These are phyloP conservation scores for Lipotes vexillifer DNA, from an alignment of 2,113 vertebrate species.

Conservation along the genomic window DNA sequence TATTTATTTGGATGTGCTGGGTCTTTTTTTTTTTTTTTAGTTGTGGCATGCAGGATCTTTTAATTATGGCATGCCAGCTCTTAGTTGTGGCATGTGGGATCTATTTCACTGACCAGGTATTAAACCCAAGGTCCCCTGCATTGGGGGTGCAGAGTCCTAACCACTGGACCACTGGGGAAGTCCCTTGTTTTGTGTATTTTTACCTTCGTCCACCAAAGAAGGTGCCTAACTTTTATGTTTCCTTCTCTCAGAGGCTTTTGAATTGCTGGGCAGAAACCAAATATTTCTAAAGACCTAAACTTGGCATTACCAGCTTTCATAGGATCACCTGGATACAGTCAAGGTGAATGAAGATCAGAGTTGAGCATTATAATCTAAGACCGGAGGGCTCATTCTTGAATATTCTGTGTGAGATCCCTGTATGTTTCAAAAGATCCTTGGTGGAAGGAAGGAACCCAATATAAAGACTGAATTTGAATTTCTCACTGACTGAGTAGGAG, in stretches of 20 bases:
- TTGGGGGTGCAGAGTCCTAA: no score
- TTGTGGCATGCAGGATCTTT: no score
- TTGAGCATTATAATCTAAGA: neutral
- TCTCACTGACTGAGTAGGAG: neutral
- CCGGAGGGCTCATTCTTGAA: neutral
- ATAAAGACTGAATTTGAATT: neutral
- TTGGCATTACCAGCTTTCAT: neutral
- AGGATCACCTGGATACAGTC: neutral
- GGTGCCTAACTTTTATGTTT: neutral
- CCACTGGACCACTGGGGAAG: no score
- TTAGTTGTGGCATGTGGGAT: no score
- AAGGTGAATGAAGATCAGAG: neutral
- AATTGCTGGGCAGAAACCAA: neutral
- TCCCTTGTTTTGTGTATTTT: neutral
- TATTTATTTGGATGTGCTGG: no score
- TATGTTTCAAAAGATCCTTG: neutral
- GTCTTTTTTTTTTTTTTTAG: no score
- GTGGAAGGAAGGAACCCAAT: neutral
- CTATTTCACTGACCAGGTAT: no score
- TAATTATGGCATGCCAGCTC: no score
- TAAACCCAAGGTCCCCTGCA: no score
- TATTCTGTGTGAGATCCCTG: neutral
- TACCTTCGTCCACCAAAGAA: neutral
- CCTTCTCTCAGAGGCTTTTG: neutral
- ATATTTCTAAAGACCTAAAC: neutral